Evolutionary conservation across 1,140 invertebrate species (phyloP), one percentile per base, ranked within the genome.

Genomic region (Zaprionus taronus): DNA sequence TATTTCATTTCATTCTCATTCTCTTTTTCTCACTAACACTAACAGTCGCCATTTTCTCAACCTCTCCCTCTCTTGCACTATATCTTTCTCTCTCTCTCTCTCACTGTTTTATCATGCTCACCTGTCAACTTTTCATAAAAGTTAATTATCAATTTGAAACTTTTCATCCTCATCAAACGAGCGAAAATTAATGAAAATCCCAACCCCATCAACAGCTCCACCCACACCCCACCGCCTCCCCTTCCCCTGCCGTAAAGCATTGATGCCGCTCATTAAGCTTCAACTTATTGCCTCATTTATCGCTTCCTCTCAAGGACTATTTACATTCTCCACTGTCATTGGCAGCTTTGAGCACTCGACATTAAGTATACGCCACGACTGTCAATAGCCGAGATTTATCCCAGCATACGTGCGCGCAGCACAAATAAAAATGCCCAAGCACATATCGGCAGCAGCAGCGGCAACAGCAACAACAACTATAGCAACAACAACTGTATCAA

Each of bases 301-400:
- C 31, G 26, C 9, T 12, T 31, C 34, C 28, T 31, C 17, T 68
- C 15, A 36, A 22, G 65, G 9, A 51, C 34, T 53, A 67, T 53
- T 53, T 31, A 44, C 73, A 49, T 60, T 65, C 20, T 67, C 14
- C 51, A 34, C 36, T 66, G 74, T 66, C 70, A 44, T 41, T 51
- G 31, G 14, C 70, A 53, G 51, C 38, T 66, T 38, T 36, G 44
- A 44, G 44, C 28, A 57, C 24, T 64, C 15, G 17, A 58, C 60
- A 56, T 77, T 68, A 68, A 77, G 58, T 73, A 77, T 73, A 73
- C 71, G 58, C 60, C 56, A 55, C 36, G 26, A 44, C 17, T 66
- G 56, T 64, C 68, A 66, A 66, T 72, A 31, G 44, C 20, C 58
- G 20, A 55, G 56, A 77, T 72, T 72, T 77, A 71, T 67, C 4